Base-by-base conservation (phyloP, 1,140 invertebrate genomes). In the Lethrus apterus region DNA sequence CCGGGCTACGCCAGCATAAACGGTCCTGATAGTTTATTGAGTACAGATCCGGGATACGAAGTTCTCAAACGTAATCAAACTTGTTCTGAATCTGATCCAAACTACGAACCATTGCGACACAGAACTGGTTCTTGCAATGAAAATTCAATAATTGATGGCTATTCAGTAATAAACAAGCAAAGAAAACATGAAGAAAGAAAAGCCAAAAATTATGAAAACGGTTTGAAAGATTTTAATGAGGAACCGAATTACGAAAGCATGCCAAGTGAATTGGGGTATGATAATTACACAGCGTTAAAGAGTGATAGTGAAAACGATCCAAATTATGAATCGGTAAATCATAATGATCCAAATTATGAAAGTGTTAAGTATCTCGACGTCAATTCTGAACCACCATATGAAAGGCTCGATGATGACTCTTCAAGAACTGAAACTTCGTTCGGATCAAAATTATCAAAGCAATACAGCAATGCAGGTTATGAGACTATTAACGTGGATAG, bases 171-270 rank as follows among this genome's bases (percentile, higher is more conserved):
- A 0, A 73, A 75, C 45, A 77, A 77, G 55, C 62, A 66, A 41
- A 55, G 65, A 9, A 62, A 55, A 1, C 66, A 15, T 20, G 45
- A 50, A 9, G 48, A 40, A 21, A 13, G 19, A 26, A 18, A 50
- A 35, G 41, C 42, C 3, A 32, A 44, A 21, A 24, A 21, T 34
- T 44, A 48, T 20, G 51, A 52, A 10, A 45, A 41, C 29, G 43
- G 46, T 23, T 26, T 19, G 9, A 40, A 41, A 21, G 47, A 58
- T 36, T 14, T 46, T 9, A 21, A 26, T 8, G 59, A 73, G 0
- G 73, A 76, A 46, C 73, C 73, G 0, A 75, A 76, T 55, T 87
- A 86, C 52, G 83, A 85, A 58, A 84, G 81, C 3, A 79, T 86
- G 70, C 75, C 78, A 0, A 76, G 78, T 51, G 72, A 74, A 42